Evolutionary conservation across 2,888 invertebrate genomes (phyloP).

Genomic region (Nemapogon koenigi): DNA sequence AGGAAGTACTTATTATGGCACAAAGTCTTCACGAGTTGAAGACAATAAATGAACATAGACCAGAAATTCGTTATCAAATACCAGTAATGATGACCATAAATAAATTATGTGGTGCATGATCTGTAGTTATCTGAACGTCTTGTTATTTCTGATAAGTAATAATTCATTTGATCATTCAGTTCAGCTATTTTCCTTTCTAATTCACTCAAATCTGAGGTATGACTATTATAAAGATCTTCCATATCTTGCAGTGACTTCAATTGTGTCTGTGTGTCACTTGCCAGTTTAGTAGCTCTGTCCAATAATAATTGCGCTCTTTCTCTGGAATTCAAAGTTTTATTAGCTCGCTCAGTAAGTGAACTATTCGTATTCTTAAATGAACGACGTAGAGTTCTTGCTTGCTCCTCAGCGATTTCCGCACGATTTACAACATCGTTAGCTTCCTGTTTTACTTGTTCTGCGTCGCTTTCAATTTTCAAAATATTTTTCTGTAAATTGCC

Average conservation of each 20-base stretch:
- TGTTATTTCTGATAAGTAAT: constrained; percentile 68
- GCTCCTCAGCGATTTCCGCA: constrained; percentile 72
- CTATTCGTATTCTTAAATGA: constrained; percentile 77
- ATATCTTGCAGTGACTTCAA: constrained; percentile 74
- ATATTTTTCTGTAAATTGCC: constrained; percentile 81
- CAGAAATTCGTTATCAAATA: too few relatives aligned
- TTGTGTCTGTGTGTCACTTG: constrained; percentile 78
- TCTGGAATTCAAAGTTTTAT: constrained; percentile 79
- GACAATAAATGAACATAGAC: too few relatives aligned
- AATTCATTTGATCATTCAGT: constrained; percentile 69
- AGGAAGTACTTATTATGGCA: too few relatives aligned
- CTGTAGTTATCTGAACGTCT: constrained; percentile 67
- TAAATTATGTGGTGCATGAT: constrained; percentile 56
- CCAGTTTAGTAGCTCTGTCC: constrained; percentile 81
- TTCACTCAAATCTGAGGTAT: constrained; percentile 66
- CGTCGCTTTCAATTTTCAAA: constrained; percentile 81
- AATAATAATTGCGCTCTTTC: constrained; percentile 79
- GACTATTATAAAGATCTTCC: constrained; percentile 71
- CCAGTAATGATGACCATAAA: too few relatives aligned
- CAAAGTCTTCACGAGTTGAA: too few relatives aligned
- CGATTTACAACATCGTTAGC: constrained; percentile 75
- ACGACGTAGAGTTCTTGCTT: constrained; percentile 67
- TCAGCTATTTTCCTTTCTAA: constrained; percentile 68
- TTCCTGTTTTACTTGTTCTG: constrained; percentile 81
- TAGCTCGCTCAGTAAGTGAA: constrained; percentile 74